Evolutionary conservation across 2,797 vertebrate species (phyloP), one percentile per base, ranked within the genome.

Genomic region (Rhinatrema bivittatum): DNA sequence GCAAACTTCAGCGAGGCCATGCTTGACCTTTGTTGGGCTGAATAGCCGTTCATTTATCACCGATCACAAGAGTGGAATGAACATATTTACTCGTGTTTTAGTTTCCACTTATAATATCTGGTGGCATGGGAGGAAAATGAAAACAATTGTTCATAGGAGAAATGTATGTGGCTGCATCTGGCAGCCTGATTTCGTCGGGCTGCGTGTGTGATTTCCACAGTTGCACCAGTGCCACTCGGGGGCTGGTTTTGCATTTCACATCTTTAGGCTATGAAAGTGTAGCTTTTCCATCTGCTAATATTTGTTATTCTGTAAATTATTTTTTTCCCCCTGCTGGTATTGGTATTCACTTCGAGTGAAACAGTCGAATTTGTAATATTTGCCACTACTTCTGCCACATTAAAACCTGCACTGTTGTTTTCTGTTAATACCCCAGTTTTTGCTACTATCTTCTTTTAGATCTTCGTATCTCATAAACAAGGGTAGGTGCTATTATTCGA

Each of bases 161-260:
- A 90, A 94, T 94, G 91, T 89, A 91, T 89, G 85, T 63, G n/a
- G 85, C 90, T 93, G 87, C 89, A 92, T 94, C 90, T 91, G 90
- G 78, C 85, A 72, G n/a, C n/a, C n/a, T n/a, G 72, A n/a, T n/a
- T n/a, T n/a, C n/a, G n/a, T n/a, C n/a, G n/a, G 90, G 78, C 85
- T 72, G 72, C 74, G 60, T 78, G 72, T 74, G 60, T 78, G 88
- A 81, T 85, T 85, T 78, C 83, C 84, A 74, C 77, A 58, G 74
- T 85, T 82, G 82, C 86, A 80, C 83, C 80, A 40, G 61, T 76
- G 86, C 89, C 89, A 83, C 81, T 79, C 62, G 79, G 83, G 79
- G 87, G 81, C 81, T 74, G 66, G 68, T 81, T 88, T 86, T 87
- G 79, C 84, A 53, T 79, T 85, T 78, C 70, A 78, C 76, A 54